Conservation (phyloP, 2,797 vertebrate genomes). For the Chelidonichthys spinosus region DNA sequence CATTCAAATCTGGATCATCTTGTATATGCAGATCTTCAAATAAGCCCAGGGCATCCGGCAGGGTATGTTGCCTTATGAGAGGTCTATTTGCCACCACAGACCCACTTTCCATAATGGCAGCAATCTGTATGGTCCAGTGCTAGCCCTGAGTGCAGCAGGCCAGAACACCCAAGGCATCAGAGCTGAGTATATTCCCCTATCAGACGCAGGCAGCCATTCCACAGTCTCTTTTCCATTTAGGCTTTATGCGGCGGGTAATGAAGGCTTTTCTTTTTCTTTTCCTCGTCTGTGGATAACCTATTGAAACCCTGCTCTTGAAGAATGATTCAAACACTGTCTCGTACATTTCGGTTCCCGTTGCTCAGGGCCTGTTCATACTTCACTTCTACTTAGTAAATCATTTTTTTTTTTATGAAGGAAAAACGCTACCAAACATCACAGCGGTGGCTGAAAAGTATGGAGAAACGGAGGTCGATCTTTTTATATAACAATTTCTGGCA, state of each 20-base stretch:
- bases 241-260: conserved; percentile 72
- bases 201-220: conserved; percentile 75
- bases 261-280: conserved; percentile 73
- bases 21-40: conserved; percentile 56
- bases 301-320: conserved; percentile 73
- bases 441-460: background rate
- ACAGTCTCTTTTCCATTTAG: conserved; percentile 76
- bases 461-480: background rate
- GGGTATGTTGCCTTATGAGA: conserved; percentile 55
- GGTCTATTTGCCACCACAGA: conserved; percentile 72
- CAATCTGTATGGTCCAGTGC: conserved; percentile 78
- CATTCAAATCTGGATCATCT: conserved; percentile 56
- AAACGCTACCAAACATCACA: conserved; percentile 14
- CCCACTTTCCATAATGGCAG: conserved; percentile 79
- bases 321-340: conserved; percentile 67
- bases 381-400: conserved; percentile 41
- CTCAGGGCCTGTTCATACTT: conserved; percentile 39
- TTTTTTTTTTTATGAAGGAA: conserved; percentile 7
- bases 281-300: conserved; percentile 72
- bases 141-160: conserved; percentile 74
- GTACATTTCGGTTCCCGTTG: conserved; percentile 54
- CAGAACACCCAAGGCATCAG: conserved; percentile 79
- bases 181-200: conserved; percentile 74
- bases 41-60: conserved; percentile 47
- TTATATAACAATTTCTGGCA: background rate